Evolutionary conservation across 1,140 invertebrate genomes (phyloP), one percentile per base, ranked within the genome.

Genomic region (Drosophila rufa): DNA sequence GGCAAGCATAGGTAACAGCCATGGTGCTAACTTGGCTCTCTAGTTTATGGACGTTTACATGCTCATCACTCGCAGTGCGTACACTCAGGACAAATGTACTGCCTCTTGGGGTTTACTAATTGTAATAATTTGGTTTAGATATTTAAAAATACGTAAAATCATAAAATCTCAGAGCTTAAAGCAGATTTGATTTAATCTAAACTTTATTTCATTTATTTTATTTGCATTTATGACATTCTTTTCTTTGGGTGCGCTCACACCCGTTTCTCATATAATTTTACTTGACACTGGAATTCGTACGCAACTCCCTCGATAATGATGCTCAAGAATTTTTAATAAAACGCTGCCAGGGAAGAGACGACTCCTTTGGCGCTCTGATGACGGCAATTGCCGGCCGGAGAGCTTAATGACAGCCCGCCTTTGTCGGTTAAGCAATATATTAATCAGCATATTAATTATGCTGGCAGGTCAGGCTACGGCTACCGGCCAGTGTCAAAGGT

Each of bases 381-480:
- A 74, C 11, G 70, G 70, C 70, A 74, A 60, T 74, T 43, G 68
- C 30, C 46, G 27, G 38, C 30, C 46, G 27, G 38, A 30, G 11
- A 60, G n/a, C 67, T 73, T 73, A 73, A 73, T 73, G 69, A 59
- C 70, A 56, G 46, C 1, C 9, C 19, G 19, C 68, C 50, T 70
- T 58, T 70, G 69, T 36, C 25, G 51, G 67, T 71, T 50, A 45
- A 22, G 70, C 68, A n/a, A 74, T 74, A 73, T 73, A 69, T 73
- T 73, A 74, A 74, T 74, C 70, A 73, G 70, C 48, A 60, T 73
- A 73, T 74, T 74, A 74, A 74, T 74, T 74, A 74, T 74, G 70
- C 67, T 33, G 53, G 7, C 53, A 38, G 69, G 17, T 53, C 38
- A 66, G 38, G 64, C 17, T 4, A 22, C 12, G 27, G 27, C 2